phyloP scores from a whole-genome alignment of 2,113 vertebrate species.

The Morone chrysops region DNA sequence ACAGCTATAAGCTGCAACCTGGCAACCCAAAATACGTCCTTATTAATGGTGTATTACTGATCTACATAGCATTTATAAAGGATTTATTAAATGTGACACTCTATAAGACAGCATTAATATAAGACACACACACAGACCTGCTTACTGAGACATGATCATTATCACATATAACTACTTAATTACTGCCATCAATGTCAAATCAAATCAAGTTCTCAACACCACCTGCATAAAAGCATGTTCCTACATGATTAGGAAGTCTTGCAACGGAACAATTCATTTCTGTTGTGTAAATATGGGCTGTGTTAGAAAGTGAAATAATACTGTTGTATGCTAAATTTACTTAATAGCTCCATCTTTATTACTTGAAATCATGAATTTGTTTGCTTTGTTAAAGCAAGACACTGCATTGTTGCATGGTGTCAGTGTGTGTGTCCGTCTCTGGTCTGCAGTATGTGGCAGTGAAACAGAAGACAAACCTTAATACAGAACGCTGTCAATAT shows the following conservation, averaged over 20 bases:
- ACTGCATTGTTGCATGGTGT: background rate
- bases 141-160: background rate
- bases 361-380: background rate
- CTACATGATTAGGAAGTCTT: background rate
- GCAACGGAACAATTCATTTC: background rate
- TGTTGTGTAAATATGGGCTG: background rate
- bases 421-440: background rate
- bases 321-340: background rate
- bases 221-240: too few relatives aligned
- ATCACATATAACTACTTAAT: background rate
- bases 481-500: slow-evolving; percentile 63
- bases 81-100: background rate
- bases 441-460: slow-evolving; percentile 13
- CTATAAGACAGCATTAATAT: background rate
- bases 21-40: background rate
- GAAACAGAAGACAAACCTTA: slow-evolving; percentile 59
- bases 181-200: background rate
- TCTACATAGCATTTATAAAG: background rate
- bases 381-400: background rate
- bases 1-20: background rate
- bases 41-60: background rate
- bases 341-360: background rate
- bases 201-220: background rate
- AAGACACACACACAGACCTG: background rate
- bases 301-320: background rate